Evolutionary conservation across 2,888 invertebrate genomes (phyloP), one percentile per base, ranked within the genome.

Genomic region (Toxonevra muliebris): DNA sequence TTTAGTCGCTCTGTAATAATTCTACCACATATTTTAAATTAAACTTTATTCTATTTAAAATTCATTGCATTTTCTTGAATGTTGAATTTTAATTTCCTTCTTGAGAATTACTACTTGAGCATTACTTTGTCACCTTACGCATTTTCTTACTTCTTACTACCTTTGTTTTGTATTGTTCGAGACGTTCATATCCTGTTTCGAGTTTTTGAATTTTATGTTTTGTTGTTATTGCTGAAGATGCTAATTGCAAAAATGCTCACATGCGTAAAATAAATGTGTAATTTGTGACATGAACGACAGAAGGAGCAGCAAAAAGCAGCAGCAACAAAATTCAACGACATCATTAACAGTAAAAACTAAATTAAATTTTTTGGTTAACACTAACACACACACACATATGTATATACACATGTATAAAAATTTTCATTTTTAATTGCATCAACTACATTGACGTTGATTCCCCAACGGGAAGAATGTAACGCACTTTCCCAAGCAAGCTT

Each of bases 261-360:
- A 66, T 57, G 61, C 66, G 61, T 66, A 66, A 61, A 61, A 61
- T 66, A 42, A 61, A 61, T 61, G 66, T 66, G 61, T 54, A 58
- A 61, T 63, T 54, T 62, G 53, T 53, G 53, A 41, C 19, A 43
- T 15, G 13, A 9, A 45, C 12, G 43, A 20, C 41, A 61, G 43
- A 20, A 52, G 40, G 52, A 52, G 40, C 53, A 41, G 40, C 60
- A 61, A 61, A 11, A 19, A 61, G 30, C 42, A 15, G 41, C 59
- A 17, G 43, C 8, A 48, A 40, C n/a, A 13, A 43, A 40, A 11
- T 42, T 48, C 20, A 50, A 48, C n/a, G 12, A 17, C 59, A 17
- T 19, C 63, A 63, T 63, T 63, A 61, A 50, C 68, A 63, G 58
- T 68, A 68, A 68, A 68, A 64, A 53, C 59, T 54, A 53, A 59